Percentiles rank a stretch among this genome's conserved stretches.
These are phyloP conservation scores for Argopecten irradians DNA, from an alignment of 1,140 invertebrate genomes.

Conservation along the genomic window DNA sequence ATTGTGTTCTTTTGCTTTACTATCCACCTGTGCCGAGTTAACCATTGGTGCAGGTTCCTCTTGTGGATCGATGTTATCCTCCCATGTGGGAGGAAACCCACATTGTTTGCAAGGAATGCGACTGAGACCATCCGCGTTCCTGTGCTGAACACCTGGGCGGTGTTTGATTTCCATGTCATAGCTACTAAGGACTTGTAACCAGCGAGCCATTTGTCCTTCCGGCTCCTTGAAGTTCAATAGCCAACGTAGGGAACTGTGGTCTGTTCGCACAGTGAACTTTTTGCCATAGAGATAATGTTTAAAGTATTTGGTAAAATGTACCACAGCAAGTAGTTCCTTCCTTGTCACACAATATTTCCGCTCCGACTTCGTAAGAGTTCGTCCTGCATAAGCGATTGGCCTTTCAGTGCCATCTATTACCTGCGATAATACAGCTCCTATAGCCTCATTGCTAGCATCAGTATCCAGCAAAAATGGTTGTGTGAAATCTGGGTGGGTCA, in stretches of 20 bases:
- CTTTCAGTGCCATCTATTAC: slow-evolving; percentile 52
- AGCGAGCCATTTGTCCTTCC: slow-evolving; percentile 56
- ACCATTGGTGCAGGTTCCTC: background rate
- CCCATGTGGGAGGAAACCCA: background rate
- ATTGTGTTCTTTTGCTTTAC: background rate
- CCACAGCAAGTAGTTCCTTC: slow-evolving; percentile 52
- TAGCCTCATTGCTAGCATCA: slow-evolving; percentile 59
- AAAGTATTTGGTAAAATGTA: slow-evolving; percentile 48
- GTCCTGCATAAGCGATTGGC: slow-evolving; percentile 56
- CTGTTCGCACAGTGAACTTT: slow-evolving; percentile 54
- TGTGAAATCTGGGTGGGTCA: slow-evolving; percentile 29
- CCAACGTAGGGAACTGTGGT: slow-evolving; percentile 58
- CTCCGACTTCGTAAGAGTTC: slow-evolving; percentile 69
- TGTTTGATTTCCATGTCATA: slow-evolving; percentile 50
- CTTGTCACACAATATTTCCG: slow-evolving; percentile 67
- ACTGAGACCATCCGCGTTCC: slow-evolving; percentile 49
- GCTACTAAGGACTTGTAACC: slow-evolving; percentile 55
- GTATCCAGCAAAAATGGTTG: slow-evolving; percentile 58
- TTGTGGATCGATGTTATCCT: background rate
- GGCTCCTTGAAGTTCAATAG: slow-evolving; percentile 47
- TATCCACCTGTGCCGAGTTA: background rate
- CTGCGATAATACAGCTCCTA: slow-evolving; percentile 68
- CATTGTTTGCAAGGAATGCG: background rate
- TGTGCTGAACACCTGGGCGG: slow-evolving; percentile 43
- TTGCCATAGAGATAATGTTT: slow-evolving; percentile 55